Conservation (phyloP, 2,113 vertebrate genomes). For the Sorex fumeus region DNA sequence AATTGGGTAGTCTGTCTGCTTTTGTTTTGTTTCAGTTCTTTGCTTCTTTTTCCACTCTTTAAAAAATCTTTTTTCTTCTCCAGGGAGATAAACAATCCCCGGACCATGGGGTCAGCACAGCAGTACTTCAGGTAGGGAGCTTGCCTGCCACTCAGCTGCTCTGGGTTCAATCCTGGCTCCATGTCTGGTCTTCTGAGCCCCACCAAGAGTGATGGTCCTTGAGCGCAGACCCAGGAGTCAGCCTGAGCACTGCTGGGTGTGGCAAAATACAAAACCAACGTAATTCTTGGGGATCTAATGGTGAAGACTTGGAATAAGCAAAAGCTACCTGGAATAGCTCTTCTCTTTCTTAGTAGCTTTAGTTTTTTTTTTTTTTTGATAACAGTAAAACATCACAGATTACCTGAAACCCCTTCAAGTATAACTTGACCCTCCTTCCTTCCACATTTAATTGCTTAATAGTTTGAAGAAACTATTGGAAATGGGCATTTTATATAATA, state of each 20-base stretch:
- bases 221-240: no score
- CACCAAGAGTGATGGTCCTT: no score
- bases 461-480: conserved; percentile 95
- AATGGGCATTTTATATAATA: conserved; percentile 96
- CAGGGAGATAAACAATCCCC: no score
- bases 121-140: no score
- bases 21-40: background rate
- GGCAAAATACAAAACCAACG: no score
- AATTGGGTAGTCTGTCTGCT: background rate
- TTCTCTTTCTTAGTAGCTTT: conserved; percentile 92
- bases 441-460: conserved; percentile 96
- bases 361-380: conserved; percentile 88
- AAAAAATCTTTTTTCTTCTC: no score
- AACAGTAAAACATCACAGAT: conserved; percentile 89
- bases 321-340: conserved; percentile 96
- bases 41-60: background rate
- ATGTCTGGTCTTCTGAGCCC: no score
- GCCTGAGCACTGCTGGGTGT: no score
- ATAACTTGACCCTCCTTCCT: conserved; percentile 94
- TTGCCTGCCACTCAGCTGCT: no score
- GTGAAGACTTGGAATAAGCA: conserved; percentile 88
- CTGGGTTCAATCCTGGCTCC: no score
- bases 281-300: conserved; percentile 88
- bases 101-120: no score
- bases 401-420: conserved; percentile 89